Base-by-base conservation (phyloP, 2,888 invertebrate genomes). In the Colostygia pectinataria region DNA sequence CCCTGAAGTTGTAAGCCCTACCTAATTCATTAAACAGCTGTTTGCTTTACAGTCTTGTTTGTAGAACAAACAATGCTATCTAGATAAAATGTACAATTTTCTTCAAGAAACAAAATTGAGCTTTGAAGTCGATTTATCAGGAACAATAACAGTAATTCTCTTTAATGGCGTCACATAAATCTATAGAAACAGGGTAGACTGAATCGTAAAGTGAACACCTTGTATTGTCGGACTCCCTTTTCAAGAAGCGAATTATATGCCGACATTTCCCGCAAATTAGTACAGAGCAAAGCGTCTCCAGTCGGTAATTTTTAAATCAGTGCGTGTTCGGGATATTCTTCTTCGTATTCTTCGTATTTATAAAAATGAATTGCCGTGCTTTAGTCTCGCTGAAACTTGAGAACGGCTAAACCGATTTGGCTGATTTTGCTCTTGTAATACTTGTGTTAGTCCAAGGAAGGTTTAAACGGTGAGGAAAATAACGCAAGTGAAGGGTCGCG, bases 191-290 rank as follows among this genome's bases (percentile, higher is more conserved):
- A 67, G 66, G 63, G 50, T 57, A 53, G 37, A 57, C 53, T 57
- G 62, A 67, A 71, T 58, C 64, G 61, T 68, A 63, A 64, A 68
- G 63, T 62, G 61, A 77, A 73, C 73, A 73, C 65, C 72, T 72
- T 67, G 67, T 68, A 70, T 71, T 74, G 74, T 75, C 61, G 57
- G 58, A 68, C 67, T 67, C 48, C 68, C 72, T 76, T 75, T 77
- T 65, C 63, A 50, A 58, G 61, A 66, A 61, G 63, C 68, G 69
- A 71, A 71, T 69, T 68, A 67, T 57, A 63, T 55, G 63, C 65
- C 61, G 48, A 59, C 57, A 59, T 59, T 59, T 57, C 48, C 63
- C 68, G 15, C 32, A 32, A 18, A 32, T 32, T 33, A 10, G 18
- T 10, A 18, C 29, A 29, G 13, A 29, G 7, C 18, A 33, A 33